phyloP scores from a whole-genome alignment of 2,888 invertebrate genomes.

The Thysanoteuthis rhombus region DNA sequence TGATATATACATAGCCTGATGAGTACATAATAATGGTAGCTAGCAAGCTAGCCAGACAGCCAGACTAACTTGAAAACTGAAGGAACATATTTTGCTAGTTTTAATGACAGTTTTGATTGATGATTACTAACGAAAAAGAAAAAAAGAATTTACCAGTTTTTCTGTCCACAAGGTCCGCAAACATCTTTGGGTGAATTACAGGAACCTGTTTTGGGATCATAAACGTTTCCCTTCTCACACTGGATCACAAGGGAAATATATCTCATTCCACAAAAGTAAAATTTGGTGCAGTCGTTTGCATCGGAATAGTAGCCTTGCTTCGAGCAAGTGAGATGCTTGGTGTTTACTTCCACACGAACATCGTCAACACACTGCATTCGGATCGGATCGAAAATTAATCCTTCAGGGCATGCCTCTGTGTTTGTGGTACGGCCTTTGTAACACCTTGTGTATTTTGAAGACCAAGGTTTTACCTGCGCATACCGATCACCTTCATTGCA shows the following conservation, averaged over 20 bases:
- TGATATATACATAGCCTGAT: too few relatives aligned
- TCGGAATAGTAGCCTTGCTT: constrained; percentile 44
- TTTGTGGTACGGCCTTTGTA: constrained; percentile 39
- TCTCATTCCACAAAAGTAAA: constrained; percentile 43
- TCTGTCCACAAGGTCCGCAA: neutral
- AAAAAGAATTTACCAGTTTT: neutral
- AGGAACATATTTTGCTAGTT: too few relatives aligned
- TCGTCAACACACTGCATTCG: constrained; percentile 42
- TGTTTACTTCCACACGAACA: constrained; percentile 40
- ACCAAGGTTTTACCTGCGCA: constrained; percentile 44
- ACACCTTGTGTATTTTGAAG: constrained; percentile 46
- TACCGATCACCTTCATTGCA: constrained; percentile 44
- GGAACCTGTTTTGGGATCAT: constrained; percentile 17
- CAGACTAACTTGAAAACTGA: too few relatives aligned
- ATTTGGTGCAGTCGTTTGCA: constrained; percentile 48
- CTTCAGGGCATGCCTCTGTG: constrained; percentile 36
- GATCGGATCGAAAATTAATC: constrained; percentile 41
- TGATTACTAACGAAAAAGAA: neutral
- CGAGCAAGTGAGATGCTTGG: constrained; percentile 40
- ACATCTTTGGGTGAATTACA: neutral
- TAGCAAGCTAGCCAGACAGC: too few relatives aligned
- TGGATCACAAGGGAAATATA: constrained; percentile 37
- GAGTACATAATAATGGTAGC: too few relatives aligned
- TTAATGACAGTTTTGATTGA: too few relatives aligned
- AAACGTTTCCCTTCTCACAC: constrained; percentile 37